Percentiles rank a stretch among this genome's conserved stretches.
These are phyloP conservation scores for Campylomormyrus tamandua DNA, from an alignment of 2,113 vertebrate genomes.

Conservation along the genomic window DNA sequence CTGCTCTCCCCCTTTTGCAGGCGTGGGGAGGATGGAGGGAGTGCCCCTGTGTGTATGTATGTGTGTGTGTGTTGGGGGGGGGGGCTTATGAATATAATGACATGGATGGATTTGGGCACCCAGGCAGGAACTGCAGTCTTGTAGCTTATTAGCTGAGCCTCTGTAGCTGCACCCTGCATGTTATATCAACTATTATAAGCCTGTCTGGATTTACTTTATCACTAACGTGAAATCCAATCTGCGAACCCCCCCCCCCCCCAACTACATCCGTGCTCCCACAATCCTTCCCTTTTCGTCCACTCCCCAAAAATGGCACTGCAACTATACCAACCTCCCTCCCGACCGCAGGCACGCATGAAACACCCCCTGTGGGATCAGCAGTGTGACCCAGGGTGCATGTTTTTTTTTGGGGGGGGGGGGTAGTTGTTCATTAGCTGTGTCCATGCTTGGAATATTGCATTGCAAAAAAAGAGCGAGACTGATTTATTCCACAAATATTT, in stretches of 20 bases:
- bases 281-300: not conserved
- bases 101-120: not conserved
- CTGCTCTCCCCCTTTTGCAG: not conserved
- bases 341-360: not conserved
- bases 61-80: not conserved
- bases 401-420: constrained; percentile 10
- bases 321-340: not conserved
- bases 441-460: constrained; percentile 16
- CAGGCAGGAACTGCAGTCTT: no score
- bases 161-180: not conserved
- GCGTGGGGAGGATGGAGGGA: not conserved
- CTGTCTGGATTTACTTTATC: not conserved
- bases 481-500: constrained; percentile 32
- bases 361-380: constrained; percentile 12
- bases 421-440: constrained; percentile 19
- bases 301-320: constrained; percentile 7
- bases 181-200: not conserved
- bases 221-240: not conserved
- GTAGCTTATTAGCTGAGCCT: not conserved
- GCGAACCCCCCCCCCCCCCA: not conserved
- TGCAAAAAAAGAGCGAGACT: constrained; percentile 15
- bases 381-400: not conserved
- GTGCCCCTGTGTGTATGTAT: not conserved
- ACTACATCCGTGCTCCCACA: not conserved
- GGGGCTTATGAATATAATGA: not conserved